Conservation (phyloP, 2,113 vertebrate species). For the Hippocampus guttulatus region DNA sequence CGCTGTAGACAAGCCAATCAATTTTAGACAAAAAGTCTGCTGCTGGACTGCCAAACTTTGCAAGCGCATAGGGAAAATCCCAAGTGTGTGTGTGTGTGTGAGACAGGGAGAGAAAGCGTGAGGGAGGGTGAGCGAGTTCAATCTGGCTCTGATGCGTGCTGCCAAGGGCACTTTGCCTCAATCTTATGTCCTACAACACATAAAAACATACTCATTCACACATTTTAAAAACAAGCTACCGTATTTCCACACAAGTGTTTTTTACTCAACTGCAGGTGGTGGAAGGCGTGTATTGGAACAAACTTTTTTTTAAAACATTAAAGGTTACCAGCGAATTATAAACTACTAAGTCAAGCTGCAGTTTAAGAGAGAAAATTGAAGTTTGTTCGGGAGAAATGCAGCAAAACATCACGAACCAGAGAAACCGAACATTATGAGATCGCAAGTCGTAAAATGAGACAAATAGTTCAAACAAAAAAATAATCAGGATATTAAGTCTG, state of each 20-base stretch:
- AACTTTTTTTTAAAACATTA: neutral
- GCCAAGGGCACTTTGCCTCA: slow-evolving; percentile 28
- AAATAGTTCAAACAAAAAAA: too few relatives aligned
- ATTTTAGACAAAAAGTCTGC: slow-evolving; percentile 66
- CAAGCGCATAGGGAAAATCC: slow-evolving; percentile 37
- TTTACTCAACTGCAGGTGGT: neutral
- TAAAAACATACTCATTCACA: slow-evolving; percentile 10
- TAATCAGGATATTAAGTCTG: too few relatives aligned
- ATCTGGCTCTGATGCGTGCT: slow-evolving; percentile 11
- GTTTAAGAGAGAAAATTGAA: neutral
- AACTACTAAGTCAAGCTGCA: neutral
- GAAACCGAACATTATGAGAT: neutral
- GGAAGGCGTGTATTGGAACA: neutral
- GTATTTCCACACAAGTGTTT: neutral
- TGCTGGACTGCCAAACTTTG: slow-evolving; percentile 58
- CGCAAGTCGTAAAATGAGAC: neutral
- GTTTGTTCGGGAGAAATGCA: neutral
- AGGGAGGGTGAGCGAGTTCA: neutral
- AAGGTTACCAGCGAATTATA: neutral
- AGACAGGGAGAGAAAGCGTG: neutral
- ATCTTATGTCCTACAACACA: slow-evolving; percentile 10
- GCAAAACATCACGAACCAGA: neutral
- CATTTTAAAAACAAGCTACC: neutral
- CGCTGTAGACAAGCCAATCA: slow-evolving; percentile 74
- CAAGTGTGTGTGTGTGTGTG: slow-evolving; percentile 28